These are phyloP conservation scores for Urophycis tenuis DNA, from an alignment of 2,797 vertebrate species.

Conservation along the genomic window DNA sequence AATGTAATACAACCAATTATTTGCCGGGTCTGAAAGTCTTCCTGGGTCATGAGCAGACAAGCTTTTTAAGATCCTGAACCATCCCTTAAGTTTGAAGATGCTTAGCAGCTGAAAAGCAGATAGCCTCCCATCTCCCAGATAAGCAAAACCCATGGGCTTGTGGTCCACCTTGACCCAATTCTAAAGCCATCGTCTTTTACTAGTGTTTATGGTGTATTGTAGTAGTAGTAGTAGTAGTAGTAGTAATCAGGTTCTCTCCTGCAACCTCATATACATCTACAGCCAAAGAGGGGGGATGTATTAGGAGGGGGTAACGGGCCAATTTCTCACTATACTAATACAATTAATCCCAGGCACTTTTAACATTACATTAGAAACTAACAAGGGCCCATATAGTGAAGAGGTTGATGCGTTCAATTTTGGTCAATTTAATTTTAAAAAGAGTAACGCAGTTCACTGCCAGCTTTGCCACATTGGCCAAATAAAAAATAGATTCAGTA, in stretches of 20 bases:
- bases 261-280: not conserved
- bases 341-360: constrained; percentile 2
- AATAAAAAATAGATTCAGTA: not conserved
- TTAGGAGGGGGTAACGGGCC: not conserved
- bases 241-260: not conserved
- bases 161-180: constrained; percentile 19
- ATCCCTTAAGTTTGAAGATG: constrained; percentile 5
- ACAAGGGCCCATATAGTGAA: not conserved
- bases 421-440: not conserved
- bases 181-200: not conserved
- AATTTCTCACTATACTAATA: constrained; percentile 5
- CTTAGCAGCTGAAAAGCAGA: constrained; percentile 26
- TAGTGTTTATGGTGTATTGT: not conserved
- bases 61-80: constrained; percentile 3
- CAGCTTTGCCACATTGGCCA: constrained; percentile 2
- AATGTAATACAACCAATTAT: no score
- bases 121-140: constrained; percentile 28
- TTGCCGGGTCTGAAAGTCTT: no score
- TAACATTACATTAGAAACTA: not conserved
- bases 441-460: constrained; percentile 4
- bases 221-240: no score
- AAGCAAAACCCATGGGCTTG: constrained; percentile 22
- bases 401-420: not conserved
- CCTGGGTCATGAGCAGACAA: constrained; percentile 9
- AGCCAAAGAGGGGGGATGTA: not conserved